Evolutionary conservation across 2,888 invertebrate species (phyloP).

Genomic region (Caenorhabditis drosophilae): DNA sequence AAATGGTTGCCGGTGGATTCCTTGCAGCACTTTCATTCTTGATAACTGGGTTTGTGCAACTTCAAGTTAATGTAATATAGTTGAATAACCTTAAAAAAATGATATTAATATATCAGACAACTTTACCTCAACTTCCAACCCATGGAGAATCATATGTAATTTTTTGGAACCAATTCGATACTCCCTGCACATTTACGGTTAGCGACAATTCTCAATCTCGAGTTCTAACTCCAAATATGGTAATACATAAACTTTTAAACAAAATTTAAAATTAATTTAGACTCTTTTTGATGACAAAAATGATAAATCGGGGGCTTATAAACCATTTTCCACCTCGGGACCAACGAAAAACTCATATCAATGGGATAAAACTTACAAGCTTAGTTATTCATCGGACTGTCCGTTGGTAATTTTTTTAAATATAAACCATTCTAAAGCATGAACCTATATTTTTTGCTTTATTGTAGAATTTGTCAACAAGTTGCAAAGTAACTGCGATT

Average conservation of each 20-base stretch:
- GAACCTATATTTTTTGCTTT: background rate
- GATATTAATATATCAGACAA: slow-evolving; percentile 41
- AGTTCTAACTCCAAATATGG: slow-evolving; percentile 4
- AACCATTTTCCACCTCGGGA: slow-evolving; percentile 11
- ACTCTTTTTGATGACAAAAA: slow-evolving; percentile 24
- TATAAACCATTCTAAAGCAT: no score
- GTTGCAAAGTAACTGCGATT: slow-evolving; percentile 7
- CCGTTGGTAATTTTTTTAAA: slow-evolving; percentile 2
- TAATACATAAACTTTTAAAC: background rate
- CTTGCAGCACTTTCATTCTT: slow-evolving; percentile 85
- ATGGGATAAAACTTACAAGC: slow-evolving; percentile 11
- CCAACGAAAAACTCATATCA: background rate
- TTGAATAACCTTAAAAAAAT: background rate
- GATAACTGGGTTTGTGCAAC: slow-evolving; percentile 81
- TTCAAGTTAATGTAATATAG: slow-evolving; percentile 60
- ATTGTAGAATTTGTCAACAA: slow-evolving; percentile 3
- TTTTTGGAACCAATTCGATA: slow-evolving; percentile 54
- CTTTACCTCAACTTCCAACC: slow-evolving; percentile 51
- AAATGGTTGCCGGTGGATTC: slow-evolving; percentile 85
- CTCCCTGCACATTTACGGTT: slow-evolving; percentile 15
- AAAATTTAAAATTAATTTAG: background rate
- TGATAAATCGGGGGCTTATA: slow-evolving; percentile 21
- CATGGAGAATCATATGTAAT: slow-evolving; percentile 46
- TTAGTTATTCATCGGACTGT: slow-evolving; percentile 14
- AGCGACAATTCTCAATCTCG: slow-evolving; percentile 6